Percentiles rank a stretch among this genome's conserved stretches.
These are phyloP conservation scores for Paraplagusia blochii DNA, from an alignment of 2,113 vertebrate species.

Conservation along the genomic window DNA sequence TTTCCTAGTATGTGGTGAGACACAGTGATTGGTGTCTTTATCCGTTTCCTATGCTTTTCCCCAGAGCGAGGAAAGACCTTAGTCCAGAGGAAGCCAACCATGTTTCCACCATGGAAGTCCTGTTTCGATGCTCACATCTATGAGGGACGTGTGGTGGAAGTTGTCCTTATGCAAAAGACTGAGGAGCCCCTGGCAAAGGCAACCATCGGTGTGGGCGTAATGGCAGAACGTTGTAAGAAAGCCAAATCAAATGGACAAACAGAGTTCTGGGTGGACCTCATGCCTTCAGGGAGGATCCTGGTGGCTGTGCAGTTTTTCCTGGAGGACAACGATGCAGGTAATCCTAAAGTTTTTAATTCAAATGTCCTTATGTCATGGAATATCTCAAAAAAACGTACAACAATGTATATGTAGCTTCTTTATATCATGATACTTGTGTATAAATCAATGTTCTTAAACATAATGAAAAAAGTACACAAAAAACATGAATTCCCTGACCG, in stretches of 20 bases:
- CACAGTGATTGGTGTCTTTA: background rate
- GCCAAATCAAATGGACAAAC: slow-evolving; percentile 74
- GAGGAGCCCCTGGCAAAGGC: slow-evolving; percentile 90
- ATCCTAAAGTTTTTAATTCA: background rate
- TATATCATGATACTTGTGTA: too few relatives aligned
- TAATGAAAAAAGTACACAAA: background rate
- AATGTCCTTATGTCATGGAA: too few relatives aligned
- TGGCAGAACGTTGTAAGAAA: slow-evolving; percentile 93
- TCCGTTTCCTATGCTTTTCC: slow-evolving; percentile 7
- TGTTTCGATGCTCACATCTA: slow-evolving; percentile 92
- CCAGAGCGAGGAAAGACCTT: slow-evolving; percentile 94
- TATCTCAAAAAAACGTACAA: too few relatives aligned
- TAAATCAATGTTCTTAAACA: background rate
- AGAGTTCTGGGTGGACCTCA: slow-evolving; percentile 91
- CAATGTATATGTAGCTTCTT: too few relatives aligned
- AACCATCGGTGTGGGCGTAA: slow-evolving; percentile 85
- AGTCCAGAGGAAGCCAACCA: slow-evolving; percentile 93
- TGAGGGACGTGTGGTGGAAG: slow-evolving; percentile 91
- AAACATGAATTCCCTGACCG: slow-evolving; percentile 36
- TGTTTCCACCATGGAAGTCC: slow-evolving; percentile 92
- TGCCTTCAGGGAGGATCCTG: slow-evolving; percentile 72
- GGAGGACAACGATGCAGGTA: slow-evolving; percentile 71
- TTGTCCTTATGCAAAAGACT: slow-evolving; percentile 87
- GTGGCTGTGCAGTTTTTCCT: slow-evolving; percentile 72
- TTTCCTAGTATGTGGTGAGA: background rate